Percentiles rank a stretch among this genome's conserved stretches.
phyloP scores from a whole-genome alignment of 2,888 invertebrate genomes.

The Stenchaetothrips biformis region DNA sequence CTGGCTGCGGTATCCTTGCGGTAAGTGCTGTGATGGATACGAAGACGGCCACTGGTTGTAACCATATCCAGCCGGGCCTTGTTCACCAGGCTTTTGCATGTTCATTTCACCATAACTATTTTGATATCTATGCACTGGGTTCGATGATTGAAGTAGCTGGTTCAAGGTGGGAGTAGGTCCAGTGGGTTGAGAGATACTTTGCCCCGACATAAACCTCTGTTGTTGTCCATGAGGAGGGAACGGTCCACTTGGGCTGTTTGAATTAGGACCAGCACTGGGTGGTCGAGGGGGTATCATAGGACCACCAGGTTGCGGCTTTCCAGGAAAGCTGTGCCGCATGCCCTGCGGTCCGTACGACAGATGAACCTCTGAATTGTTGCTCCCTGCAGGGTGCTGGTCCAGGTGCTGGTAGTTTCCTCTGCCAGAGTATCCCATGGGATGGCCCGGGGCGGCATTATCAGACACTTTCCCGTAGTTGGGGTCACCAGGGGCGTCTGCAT shows the following conservation, averaged over 20 bases:
- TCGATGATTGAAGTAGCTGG: conserved; percentile 69
- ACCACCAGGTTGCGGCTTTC: conserved; percentile 40
- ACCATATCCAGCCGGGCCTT: conserved; percentile 36
- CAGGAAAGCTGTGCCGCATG: conserved; percentile 40
- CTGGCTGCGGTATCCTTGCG: conserved; percentile 39
- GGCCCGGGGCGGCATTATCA: conserved; percentile 37
- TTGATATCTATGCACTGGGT: conserved; percentile 53
- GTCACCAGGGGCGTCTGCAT: conserved; percentile 40
- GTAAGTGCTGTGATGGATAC: not conserved
- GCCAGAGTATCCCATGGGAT: conserved; percentile 40
- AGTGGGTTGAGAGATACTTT: conserved; percentile 70
- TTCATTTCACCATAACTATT: conserved; percentile 54
- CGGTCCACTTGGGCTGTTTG: conserved; percentile 37
- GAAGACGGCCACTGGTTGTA: conserved; percentile 8
- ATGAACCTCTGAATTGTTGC: conserved; percentile 32
- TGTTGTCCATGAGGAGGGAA: conserved; percentile 47
- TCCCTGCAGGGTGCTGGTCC: conserved; percentile 39
- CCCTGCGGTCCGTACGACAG: conserved; percentile 26
- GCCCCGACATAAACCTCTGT: conserved; percentile 64
- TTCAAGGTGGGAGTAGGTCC: conserved; percentile 93
- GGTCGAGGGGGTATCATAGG: conserved; percentile 39
- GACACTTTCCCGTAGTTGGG: conserved; percentile 40
- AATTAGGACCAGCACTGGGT: conserved; percentile 39
- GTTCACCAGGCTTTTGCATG: conserved; percentile 40
- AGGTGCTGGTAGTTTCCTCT: conserved; percentile 40